Evolutionary conservation across 1,140 invertebrate species (phyloP), one percentile per base, ranked within the genome.

Genomic region (Cryptotermes secundus): DNA sequence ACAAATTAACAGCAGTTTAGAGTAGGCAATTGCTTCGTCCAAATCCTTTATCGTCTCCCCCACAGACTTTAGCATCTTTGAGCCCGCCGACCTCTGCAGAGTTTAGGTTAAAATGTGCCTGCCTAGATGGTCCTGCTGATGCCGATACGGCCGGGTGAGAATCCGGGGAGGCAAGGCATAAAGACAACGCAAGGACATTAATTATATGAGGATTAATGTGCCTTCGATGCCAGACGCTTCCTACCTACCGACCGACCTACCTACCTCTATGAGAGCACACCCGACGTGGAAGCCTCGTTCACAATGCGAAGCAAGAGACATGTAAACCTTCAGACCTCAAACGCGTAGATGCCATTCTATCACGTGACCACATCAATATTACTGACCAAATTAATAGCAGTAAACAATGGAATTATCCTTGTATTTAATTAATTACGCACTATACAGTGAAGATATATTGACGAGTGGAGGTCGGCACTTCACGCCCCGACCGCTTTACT

Each of bases 161-260:
- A 72, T 72, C 59, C 59, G 31, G 59, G 59, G 59, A 72, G 59
- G 59, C 26, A 72, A 72, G n/a, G 59, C n/a, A 72, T 72, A 72
- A 72, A 72, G 59, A 72, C 59, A 72, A 72, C 26, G 59, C 59
- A 72, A 72, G 59, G 59, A 72, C 59, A 72, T 72, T 72, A 72
- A 72, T 72, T 72, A 72, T 72, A 72, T 3, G 26, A 72, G 59
- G 59, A 72, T 72, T 72, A 72, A 72, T 72, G 59, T 72, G 59
- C 59, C 59, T 72, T 72, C 59, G 59, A 72, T 31, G 59, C 59
- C 59, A 72, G 59, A 31, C 59, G 59, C 59, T 72, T 72, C 59
- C 59, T 72, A 31, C 59, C 59, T 72, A 72, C 59, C 59, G 3
- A 72, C 59, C 59, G 0, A 72, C 59, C 59, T 65, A 65, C 59